phyloP scores from a whole-genome alignment of 2,797 vertebrate species.

The Notolepis coatsorum region DNA sequence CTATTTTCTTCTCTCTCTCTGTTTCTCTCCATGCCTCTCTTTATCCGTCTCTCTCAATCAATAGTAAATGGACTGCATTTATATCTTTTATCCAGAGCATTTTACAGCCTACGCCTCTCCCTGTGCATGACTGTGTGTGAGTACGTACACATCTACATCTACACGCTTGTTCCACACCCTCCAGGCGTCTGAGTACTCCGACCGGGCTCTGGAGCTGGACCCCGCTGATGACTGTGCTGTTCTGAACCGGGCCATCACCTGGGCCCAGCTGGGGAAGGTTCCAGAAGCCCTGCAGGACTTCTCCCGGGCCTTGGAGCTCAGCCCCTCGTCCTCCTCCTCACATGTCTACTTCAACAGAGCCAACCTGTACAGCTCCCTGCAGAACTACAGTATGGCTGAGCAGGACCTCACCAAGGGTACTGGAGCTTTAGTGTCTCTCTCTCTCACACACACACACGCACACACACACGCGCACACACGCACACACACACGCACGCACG shows the following conservation, averaged over 20 bases:
- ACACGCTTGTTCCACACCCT: conserved; percentile 20
- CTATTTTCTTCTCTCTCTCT: too few species aligned
- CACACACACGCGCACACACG: too few species aligned
- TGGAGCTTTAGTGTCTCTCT: too few species aligned
- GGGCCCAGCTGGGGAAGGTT: conserved; percentile 71
- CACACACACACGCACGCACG: too few species aligned
- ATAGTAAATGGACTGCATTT: too few species aligned
- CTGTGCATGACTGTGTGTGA: too few species aligned
- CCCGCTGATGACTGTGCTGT: conserved; percentile 74
- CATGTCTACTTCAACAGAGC: conserved; percentile 79
- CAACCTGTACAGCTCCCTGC: conserved; percentile 70
- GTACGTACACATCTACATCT: too few species aligned
- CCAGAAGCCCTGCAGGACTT: conserved; percentile 82
- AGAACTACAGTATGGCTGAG: conserved; percentile 75
- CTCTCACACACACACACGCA: too few species aligned
- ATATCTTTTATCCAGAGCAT: too few species aligned
- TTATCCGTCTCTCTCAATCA: too few species aligned
- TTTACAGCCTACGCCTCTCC: too few species aligned
- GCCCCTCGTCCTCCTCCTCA: conserved; percentile 73
- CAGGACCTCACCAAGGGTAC: conserved; percentile 77
- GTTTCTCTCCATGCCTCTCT: too few species aligned
- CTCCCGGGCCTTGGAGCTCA: conserved; percentile 66
- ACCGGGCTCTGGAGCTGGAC: conserved; percentile 72
- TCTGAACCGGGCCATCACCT: conserved; percentile 81
- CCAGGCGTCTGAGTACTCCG: conserved; percentile 81